These are phyloP conservation scores for Actinopyga echinites DNA, from an alignment of 53 echinoderm and acorn worm species.

Conservation along the genomic window DNA sequence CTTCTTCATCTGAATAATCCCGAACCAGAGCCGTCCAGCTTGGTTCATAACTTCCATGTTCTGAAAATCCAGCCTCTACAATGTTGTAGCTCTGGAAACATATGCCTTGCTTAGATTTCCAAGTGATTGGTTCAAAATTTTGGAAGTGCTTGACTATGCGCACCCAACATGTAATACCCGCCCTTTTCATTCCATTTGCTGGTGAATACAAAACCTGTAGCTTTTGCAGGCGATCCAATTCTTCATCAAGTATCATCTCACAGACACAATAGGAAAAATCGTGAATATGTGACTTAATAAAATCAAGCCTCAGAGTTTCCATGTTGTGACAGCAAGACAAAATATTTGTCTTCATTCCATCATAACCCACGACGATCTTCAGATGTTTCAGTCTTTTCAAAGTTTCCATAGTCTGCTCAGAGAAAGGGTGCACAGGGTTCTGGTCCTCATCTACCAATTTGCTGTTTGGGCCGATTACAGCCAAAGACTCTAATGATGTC, in stretches of 20 bases:
- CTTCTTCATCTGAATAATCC: not conserved
- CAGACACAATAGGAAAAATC: not conserved
- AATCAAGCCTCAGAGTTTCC: constrained; percentile 10
- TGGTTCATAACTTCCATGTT: not conserved
- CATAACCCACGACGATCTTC: not conserved
- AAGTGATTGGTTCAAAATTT: constrained; percentile 5
- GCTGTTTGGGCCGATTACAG: not conserved
- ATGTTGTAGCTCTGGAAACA: not conserved
- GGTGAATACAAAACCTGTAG: not conserved
- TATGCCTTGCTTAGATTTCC: not conserved
- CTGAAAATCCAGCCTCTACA: not conserved
- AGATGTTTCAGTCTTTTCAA: constrained; percentile 6
- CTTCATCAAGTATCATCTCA: not conserved
- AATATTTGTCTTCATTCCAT: not conserved
- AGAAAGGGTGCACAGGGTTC: constrained; percentile 2
- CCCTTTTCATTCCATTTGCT: not conserved
- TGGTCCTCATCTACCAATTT: not conserved
- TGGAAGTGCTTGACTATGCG: not conserved
- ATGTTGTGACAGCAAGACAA: constrained; percentile 8
- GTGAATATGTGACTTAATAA: not conserved
- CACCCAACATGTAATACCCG: too few species aligned
- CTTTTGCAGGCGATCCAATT: not conserved
- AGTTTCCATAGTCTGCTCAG: not conserved
- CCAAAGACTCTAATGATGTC: not conserved
- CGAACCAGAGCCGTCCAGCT: constrained; percentile 14